Evolutionary conservation across 2,113 vertebrate genomes (phyloP).

Genomic region (Cacatua alba): DNA sequence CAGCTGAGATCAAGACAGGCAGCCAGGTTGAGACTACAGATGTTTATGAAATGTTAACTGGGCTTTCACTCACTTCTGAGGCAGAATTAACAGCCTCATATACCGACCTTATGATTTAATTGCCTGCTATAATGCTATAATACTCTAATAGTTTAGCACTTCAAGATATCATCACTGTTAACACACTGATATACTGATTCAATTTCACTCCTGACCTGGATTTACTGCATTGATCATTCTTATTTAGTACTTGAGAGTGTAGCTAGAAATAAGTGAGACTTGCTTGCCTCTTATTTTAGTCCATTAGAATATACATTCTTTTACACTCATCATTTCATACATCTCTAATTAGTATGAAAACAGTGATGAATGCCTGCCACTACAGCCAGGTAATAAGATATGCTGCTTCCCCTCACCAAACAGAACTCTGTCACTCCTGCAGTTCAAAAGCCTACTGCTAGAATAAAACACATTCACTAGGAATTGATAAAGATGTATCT

Average conservation of each 20-base stretch:
- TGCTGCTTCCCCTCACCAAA: neutral
- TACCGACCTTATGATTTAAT: slow-evolving; percentile 37
- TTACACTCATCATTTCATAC: neutral
- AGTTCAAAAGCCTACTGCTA: neutral
- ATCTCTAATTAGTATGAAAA: neutral
- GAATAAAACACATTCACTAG: neutral
- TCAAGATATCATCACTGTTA: slow-evolving; percentile 38
- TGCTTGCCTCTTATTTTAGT: neutral
- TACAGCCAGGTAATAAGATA: neutral
- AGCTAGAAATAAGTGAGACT: neutral
- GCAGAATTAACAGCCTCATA: slow-evolving; percentile 45
- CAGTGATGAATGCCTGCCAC: neutral
- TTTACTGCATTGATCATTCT: slow-evolving; percentile 32
- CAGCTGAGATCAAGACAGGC: neutral
- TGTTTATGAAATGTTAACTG: slow-evolving; percentile 41
- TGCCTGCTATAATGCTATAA: slow-evolving; percentile 46
- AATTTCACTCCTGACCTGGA: slow-evolving; percentile 50
- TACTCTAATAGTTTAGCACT: slow-evolving; percentile 41
- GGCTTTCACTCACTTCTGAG: neutral
- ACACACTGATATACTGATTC: slow-evolving; percentile 12
- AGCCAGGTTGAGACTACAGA: neutral
- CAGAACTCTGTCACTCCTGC: neutral
- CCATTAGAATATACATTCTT: neutral
- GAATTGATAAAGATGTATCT: neutral
- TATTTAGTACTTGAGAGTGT: slow-evolving; percentile 4